A percentile compares a stretch with the other conserved stretches of the same genome.
These are phyloP conservation scores for Grus americana DNA, from an alignment of 2,113 vertebrate species.

Conservation along the genomic window DNA sequence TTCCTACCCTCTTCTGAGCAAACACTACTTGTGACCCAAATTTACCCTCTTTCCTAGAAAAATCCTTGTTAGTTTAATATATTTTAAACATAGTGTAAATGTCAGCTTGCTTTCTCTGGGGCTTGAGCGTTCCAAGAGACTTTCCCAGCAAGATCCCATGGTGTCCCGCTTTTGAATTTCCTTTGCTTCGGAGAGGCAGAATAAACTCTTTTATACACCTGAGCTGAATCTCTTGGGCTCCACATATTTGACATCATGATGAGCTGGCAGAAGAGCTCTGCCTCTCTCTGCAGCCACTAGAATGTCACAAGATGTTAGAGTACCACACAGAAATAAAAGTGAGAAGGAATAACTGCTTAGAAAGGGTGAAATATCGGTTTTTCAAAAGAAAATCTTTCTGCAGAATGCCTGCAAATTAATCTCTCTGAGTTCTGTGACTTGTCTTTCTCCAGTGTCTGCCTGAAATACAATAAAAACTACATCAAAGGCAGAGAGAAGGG, in stretches of 20 bases:
- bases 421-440: neutral
- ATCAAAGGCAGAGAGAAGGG: neutral
- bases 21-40: neutral
- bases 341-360: neutral
- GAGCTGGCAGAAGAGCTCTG: neutral
- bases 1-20: neutral
- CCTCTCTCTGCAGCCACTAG: neutral
- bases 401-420: neutral
- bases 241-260: rapidly evolving
- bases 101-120: neutral
- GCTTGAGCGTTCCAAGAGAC: neutral
- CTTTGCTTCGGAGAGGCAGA: neutral
- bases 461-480: neutral
- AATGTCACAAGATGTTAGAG: neutral
- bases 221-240: neutral
- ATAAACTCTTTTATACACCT: neutral
- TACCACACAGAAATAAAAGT: neutral
- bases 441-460: neutral
- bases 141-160: neutral
- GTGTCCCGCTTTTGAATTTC: neutral
- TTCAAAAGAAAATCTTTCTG: neutral
- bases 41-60: neutral
- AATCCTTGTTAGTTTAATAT: neutral
- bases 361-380: neutral
- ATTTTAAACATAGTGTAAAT: neutral